A percentile compares a stretch with the other conserved stretches of the same genome.
Conservation (phyloP, 1,140 invertebrate species). For the Drosophila oshimai region DNA sequence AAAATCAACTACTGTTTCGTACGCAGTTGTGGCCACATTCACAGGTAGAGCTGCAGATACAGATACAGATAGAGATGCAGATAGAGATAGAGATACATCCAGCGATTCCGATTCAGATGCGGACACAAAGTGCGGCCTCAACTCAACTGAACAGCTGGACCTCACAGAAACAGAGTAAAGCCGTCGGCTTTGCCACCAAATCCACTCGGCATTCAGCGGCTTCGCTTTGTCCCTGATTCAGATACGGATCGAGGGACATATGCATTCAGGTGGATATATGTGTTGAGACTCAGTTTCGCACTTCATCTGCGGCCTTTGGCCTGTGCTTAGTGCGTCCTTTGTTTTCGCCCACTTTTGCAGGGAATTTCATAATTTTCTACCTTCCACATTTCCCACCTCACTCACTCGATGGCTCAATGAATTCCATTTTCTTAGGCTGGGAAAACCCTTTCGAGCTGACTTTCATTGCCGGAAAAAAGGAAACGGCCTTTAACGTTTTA, state of each 20-base stretch:
- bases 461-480: background rate
- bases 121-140: conserved; percentile 14
- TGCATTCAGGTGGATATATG: background rate
- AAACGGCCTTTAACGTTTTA: background rate
- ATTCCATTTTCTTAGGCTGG: background rate
- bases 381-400: background rate
- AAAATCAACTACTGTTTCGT: background rate
- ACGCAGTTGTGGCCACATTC: background rate
- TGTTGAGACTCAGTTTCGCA: background rate
- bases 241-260: background rate
- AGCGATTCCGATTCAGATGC: conserved; percentile 9
- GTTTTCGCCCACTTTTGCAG: conserved; percentile 18
- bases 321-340: conserved; percentile 21
- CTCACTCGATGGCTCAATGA: conserved; percentile 3
- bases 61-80: background rate
- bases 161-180: conserved; percentile 46
- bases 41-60: background rate
- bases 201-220: conserved; percentile 18
- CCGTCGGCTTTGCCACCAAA: conserved; percentile 39
- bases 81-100: background rate
- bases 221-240: conserved; percentile 10
- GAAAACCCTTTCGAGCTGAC: conserved; percentile 13
- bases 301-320: conserved; percentile 28
- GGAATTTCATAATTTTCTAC: background rate
- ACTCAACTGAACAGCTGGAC: conserved; percentile 33